phyloP scores from a whole-genome alignment of 1,140 invertebrate genomes.

The Matsumurasca onukii region DNA sequence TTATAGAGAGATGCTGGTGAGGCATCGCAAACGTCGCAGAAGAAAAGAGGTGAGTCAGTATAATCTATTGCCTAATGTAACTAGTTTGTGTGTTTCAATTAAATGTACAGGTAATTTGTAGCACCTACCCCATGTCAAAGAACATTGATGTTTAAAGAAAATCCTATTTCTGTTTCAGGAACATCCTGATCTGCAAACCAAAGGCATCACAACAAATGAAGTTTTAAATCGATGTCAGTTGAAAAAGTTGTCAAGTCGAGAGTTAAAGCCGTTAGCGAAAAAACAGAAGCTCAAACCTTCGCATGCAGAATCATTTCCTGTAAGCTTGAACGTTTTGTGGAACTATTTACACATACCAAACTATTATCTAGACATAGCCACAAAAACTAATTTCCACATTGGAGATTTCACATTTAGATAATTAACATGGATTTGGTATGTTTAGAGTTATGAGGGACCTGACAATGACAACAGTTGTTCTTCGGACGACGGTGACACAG shows the following conservation, averaged over 20 bases:
- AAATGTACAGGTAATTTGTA: neutral
- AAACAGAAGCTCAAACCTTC: conserved; percentile 23
- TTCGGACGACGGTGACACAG: conserved; percentile 33
- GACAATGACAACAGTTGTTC: conserved; percentile 23
- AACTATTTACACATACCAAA: no score
- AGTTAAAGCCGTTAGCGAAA: conserved; percentile 12
- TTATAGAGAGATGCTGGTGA: conserved; percentile 63
- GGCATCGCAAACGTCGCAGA: conserved; percentile 62
- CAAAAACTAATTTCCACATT: neutral
- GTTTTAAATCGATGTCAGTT: conserved; percentile 28
- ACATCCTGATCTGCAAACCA: conserved; percentile 58
- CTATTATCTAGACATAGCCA: no score
- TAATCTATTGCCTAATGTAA: neutral
- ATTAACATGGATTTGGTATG: neutral
- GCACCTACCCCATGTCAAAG: neutral
- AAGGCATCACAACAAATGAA: conserved; percentile 50
- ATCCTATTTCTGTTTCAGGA: conserved; percentile 46
- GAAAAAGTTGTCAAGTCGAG: neutral
- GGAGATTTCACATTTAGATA: neutral
- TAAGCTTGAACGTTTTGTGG: no score
- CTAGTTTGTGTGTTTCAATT: neutral
- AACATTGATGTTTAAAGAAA: neutral
- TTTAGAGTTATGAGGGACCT: conserved; percentile 17
- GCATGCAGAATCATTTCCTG: no score
- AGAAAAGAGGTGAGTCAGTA: conserved; percentile 53